Evolutionary conservation across 35 echinoderm and acorn worm species (phyloP), one percentile per base, ranked within the genome.

Genomic region (Lytechinus variegatus): DNA sequence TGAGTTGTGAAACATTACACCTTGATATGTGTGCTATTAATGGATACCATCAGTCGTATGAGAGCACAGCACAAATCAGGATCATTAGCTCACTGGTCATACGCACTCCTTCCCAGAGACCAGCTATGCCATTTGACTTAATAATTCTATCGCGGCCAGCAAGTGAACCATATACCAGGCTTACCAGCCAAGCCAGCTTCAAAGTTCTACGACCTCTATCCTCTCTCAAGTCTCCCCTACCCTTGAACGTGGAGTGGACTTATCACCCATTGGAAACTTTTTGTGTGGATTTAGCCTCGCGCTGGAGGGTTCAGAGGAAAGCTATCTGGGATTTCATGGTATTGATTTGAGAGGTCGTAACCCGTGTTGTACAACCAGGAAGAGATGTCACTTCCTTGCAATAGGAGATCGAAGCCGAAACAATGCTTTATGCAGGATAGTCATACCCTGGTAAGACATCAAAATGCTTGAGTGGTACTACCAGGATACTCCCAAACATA

Each of bases 21-120:
- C 88, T 52, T 79, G 66, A 79, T 79, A 90, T 90, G 88, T 90
- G 88, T 52, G 88, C 88, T 90, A 90, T 90, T 90, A 90, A 90
- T 90, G 88, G 88, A 90, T 90, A 54, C 88, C 88, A 90, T 90
- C 88, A 90, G 88, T 54, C 13, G 88, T 90, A 44, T 90, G 88
- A 90, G 88, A 90, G 88, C 52, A 54, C 21, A 90, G 27, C 88
- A 90, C 16, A 90, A 90, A 90, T 90, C 88, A 24, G 52, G 28
- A 90, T 54, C 88, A 21, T 90, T 12, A 90, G 88, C 88, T 90
- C 52, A 54, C 88, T 90, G 88, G 88, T 54, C 88, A 54, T 54
- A 14, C 88, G 7, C 28, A 90, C 9, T 54, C 88, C 10, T 79
- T 79, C 16, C 19, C 66, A 79, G 66, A 79, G 66, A 79, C 14